Evolutionary conservation across 2,888 invertebrate genomes (phyloP), one percentile per base, ranked within the genome.

Genomic region (Sphaeridia pumilis): DNA sequence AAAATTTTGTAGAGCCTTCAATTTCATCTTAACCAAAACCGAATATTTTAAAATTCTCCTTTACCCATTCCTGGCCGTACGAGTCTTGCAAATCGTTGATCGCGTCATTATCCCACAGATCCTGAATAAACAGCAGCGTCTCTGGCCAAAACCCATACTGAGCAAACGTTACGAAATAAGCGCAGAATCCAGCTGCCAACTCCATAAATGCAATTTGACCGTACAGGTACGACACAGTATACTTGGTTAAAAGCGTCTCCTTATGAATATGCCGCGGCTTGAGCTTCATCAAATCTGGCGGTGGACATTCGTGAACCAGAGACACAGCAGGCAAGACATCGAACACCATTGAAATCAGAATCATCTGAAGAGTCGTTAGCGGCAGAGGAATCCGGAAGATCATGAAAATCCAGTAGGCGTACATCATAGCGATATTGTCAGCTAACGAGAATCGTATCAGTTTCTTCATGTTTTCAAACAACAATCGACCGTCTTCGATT

Each of bases 381-480:
- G 57, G 57, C n/a, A 54, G 25, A 2, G 57, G 57, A 3, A 57
- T 48, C 26, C 34, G 31, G 12, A 57, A 49, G 35, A 57, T 54
- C 12, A 57, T 50, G 22, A 55, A 57, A 2, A 55, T 45, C 54
- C 57, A 57, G 21, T 52, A 55, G 25, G 48, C 47, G 41, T 55
- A 57, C 57, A 57, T 57, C 41, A 50, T 47, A 2, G 57, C 57
- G 28, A 57, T 47, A 31, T 57, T 57, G 46, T 54, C 57, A 2
- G 57, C 55, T 27, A 57, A 28, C 14, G 52, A 49, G 35, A 43
- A 57, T 14, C 55, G 46, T 28, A 57, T 51, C 17, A 55, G 22
- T 43, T 57, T 57, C 77, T 95, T 95, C 74, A 94, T 75, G 74
- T 95, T 95, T 75, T 95, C 94, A 76, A 94, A 95, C 75, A 95